A percentile compares a stretch with the other conserved stretches of the same genome.
Evolutionary conservation across 2,888 invertebrate genomes (phyloP).

Genomic region (Brachylomia viminalis): DNA sequence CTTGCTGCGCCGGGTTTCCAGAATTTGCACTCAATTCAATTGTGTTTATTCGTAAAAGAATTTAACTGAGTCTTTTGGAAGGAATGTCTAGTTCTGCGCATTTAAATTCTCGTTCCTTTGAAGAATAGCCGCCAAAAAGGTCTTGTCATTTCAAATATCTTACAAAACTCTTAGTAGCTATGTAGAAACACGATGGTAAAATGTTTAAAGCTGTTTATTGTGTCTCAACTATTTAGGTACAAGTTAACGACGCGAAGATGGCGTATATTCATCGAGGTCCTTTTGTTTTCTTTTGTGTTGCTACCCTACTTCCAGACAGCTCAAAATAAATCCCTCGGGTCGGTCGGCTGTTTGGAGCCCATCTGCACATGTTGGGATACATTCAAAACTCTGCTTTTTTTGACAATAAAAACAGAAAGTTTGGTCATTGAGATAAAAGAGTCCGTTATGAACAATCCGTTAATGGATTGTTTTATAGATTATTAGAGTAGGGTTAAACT

Average conservation of each 20-base stretch:
- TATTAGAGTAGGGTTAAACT: neutral
- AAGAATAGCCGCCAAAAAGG: neutral
- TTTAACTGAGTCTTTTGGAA: neutral
- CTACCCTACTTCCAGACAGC: conserved; percentile 60
- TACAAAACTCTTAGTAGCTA: neutral
- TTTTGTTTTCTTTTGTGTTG: conserved; percentile 63
- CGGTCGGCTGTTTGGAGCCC: conserved; percentile 49
- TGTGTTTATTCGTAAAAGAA: conserved; percentile 15
- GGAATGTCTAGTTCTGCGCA: conserved; percentile 8
- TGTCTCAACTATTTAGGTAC: conserved; percentile 31
- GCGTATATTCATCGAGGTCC: conserved; percentile 39
- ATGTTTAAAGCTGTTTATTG: conserved; percentile 15
- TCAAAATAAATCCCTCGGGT: conserved; percentile 68
- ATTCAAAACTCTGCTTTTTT: conserved; percentile 41
- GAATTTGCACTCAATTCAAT: conserved; percentile 14
- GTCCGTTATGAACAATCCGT: neutral
- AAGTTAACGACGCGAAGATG: conserved; percentile 39
- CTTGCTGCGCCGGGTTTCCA: neutral
- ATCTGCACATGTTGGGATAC: conserved; percentile 55
- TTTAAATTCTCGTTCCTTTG: conserved; percentile 19
- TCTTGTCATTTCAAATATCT: conserved; percentile 4
- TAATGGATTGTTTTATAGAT: neutral
- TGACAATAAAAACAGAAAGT: conserved; percentile 2
- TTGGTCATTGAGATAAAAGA: conserved; percentile 7
- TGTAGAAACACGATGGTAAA: conserved; percentile 11